Base-by-base conservation (phyloP, 2,113 vertebrate species). In the Oncorhynchus masou region DNA sequence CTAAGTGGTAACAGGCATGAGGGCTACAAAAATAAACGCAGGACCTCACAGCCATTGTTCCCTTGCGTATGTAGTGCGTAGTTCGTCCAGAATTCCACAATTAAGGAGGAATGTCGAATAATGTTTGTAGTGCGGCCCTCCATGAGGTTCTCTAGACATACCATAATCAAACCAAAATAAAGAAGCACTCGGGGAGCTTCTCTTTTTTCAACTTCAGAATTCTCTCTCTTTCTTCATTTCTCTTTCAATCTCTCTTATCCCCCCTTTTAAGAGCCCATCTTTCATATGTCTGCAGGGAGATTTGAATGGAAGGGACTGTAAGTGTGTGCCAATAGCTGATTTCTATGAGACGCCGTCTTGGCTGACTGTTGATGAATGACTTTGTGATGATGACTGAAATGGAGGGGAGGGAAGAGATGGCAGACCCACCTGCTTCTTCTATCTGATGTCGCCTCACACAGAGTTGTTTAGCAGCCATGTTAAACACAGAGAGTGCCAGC, bases 101-200 rank as follows among this genome's bases (percentile, higher is more conserved):
- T 94, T 91, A 91, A 86, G 84, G 66, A 87, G 85, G 91, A 93
- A 93, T 90, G 91, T 88, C 84, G 77, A 88, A 70, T 82, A 86
- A 79, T 84, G 88, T 92, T 90, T 90, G 85, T 84, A 84, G 87
- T 80, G 84, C 79, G 79, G 87, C 76, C 80, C 84, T 81, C 82
- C 77, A 48, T 77, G 81, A 79, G 74, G 81, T 77, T 90, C 86
- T 73, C 80, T 83, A 90, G 90, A 90, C 83, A 88, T 88, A 82
- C 80, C 82, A 89, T 89, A 91, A 93, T 91, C 86, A 87, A 92
- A 92, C 73, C 74, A 87, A 91, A 93, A 91, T 90, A 93, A 91
- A 86, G 85, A 88, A 82, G 80, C 86, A 87, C 83, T 91, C 81
- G 79, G 74, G 73, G 81, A 86, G 88, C 84, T 88, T 81, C 79